Base-by-base conservation (phyloP, 2,797 vertebrate species). In the Onychomys torridus region DNA sequence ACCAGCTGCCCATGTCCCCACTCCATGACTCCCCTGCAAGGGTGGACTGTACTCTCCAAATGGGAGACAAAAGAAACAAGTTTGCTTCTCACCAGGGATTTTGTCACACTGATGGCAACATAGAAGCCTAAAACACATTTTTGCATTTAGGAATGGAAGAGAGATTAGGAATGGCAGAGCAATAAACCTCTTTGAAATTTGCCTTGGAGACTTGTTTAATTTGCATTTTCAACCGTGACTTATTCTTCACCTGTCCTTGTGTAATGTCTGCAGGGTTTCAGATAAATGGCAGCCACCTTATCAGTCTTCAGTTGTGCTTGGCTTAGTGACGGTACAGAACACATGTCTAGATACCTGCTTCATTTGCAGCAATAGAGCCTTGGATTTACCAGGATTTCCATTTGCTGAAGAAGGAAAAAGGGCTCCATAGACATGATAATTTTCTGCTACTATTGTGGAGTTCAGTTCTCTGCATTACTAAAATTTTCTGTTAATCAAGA, bases 321-420 rank as follows among this genome's bases (percentile, higher is more conserved):
- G 27, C 23, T 92, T 93, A 75, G n/a, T 90, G 79, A 88, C 61
- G 37, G 85, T 67, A 93, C 21, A 96, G 27, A 95, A 90, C 96
- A 92, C 78, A 61, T 95, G 81, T 90, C 89, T 96, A 82, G 67
- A 49, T 77, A 2, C 8, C 19, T 93, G n/a, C 85, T 96, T 97
- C 92, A 88, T 89, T 91, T 97, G 69, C 92, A 89, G 89, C 87
- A 81, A 63, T 79, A 93, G 63, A 37, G 43, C 63, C 59, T 82
- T 97, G 46, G 25, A 19, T 2, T 52, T 84, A 61, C 89, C 59
- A 32, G 93, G 90, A 59, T 95, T 97, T 96, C 90, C 55, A 12
- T 69, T 91, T 92, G 40, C 84, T 95, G 73, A 92, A 96, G 97
- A 92, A 90, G 96, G 85, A 37, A 97, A 95, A 85, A 97, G 55